Evolutionary conservation across 2,888 invertebrate species (phyloP), one percentile per base, ranked within the genome.

Genomic region (Dermolepida albohirtum): DNA sequence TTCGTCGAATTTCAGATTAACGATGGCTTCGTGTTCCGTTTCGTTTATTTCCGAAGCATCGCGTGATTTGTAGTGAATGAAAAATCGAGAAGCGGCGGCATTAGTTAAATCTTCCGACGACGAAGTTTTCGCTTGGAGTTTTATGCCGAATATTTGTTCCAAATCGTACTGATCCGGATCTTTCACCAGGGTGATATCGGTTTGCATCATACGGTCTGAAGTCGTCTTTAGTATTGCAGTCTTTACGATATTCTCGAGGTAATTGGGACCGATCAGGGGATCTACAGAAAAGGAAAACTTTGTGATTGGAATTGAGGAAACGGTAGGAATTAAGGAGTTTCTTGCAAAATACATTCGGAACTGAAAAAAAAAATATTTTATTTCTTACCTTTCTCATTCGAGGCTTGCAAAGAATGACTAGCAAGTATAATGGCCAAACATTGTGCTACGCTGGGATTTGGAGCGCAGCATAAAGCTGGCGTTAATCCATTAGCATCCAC

Each of bases 391-490:
- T 69, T 69, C 14, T 51, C 50, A 44, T 69, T 51, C 34, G 40
- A 40, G 16, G 41, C 34, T 12, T 66, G 66, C 14, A 22, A 51
- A 12, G 73, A 63, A 55, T 72, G 72, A 68, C 77, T 76, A 52
- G 79, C 77, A 50, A 82, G 73, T 73, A 89, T 88, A 34, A 89
- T 85, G 29, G 87, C 85, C 55, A 90, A 82, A 78, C 89, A 89
- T 73, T 88, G 86, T 12, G 89, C 89, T 6, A 89, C 88, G 55
- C 84, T 84, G 52, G 83, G 82, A 78, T 86, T 87, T 1, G 88
- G 87, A 11, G 89, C 89, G 79, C 89, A 89, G 44, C 87, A 85
- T 69, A 90, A 78, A 2, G 88, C 88, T n/a, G 90, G 89, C 0
- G 88, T 89, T 72, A 88, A 81, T 44, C 89, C 89, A 72, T 86